Percentiles rank a stretch among this genome's conserved stretches.
phyloP scores from a whole-genome alignment of 2,797 vertebrate genomes.

The Austrolebias charrua region DNA sequence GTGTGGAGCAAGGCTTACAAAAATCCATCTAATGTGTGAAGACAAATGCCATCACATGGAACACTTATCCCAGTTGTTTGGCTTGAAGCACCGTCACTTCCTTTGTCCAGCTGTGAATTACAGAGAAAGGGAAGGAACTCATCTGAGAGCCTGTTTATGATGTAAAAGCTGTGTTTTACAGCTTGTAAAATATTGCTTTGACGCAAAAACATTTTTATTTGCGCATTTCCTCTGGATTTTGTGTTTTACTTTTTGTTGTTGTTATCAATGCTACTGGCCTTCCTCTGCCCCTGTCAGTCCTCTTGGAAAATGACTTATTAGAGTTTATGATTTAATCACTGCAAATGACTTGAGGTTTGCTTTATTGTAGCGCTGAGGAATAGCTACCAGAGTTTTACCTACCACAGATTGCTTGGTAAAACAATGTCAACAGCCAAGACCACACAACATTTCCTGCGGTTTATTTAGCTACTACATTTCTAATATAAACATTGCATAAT shows the following conservation, averaged over 20 bases:
- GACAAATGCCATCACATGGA: slow-evolving; percentile 58
- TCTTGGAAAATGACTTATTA: slow-evolving; percentile 24
- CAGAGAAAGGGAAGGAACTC: slow-evolving; percentile 36
- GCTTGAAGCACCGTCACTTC: slow-evolving; percentile 29
- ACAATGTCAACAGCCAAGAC: slow-evolving; percentile 43
- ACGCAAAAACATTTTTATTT: slow-evolving; percentile 32
- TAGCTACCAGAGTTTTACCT: slow-evolving; percentile 46
- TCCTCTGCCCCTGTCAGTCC: slow-evolving; percentile 13
- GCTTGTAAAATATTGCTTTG: slow-evolving; percentile 60
- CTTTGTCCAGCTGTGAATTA: slow-evolving; percentile 56
- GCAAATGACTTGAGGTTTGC: slow-evolving; percentile 28
- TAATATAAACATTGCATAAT: slow-evolving; percentile 37
- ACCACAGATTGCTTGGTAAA: slow-evolving; percentile 54
- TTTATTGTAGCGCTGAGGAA: slow-evolving; percentile 17
- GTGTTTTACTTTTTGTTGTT: slow-evolving; percentile 49
- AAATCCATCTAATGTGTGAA: slow-evolving; percentile 56
- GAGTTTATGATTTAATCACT: slow-evolving; percentile 38
- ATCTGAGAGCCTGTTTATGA: slow-evolving; percentile 52
- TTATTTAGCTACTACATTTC: slow-evolving; percentile 38
- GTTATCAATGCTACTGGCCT: slow-evolving; percentile 40
- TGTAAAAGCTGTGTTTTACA: slow-evolving; percentile 12
- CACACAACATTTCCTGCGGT: slow-evolving; percentile 45
- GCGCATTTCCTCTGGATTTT: slow-evolving; percentile 31
- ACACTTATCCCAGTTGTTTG: slow-evolving; percentile 53
- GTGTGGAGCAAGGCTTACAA: slow-evolving; percentile 19